Percentiles rank a stretch among this genome's conserved stretches.
Evolutionary conservation across 1,140 invertebrate species (phyloP).

Genomic region (Platyscapa corneri): DNA sequence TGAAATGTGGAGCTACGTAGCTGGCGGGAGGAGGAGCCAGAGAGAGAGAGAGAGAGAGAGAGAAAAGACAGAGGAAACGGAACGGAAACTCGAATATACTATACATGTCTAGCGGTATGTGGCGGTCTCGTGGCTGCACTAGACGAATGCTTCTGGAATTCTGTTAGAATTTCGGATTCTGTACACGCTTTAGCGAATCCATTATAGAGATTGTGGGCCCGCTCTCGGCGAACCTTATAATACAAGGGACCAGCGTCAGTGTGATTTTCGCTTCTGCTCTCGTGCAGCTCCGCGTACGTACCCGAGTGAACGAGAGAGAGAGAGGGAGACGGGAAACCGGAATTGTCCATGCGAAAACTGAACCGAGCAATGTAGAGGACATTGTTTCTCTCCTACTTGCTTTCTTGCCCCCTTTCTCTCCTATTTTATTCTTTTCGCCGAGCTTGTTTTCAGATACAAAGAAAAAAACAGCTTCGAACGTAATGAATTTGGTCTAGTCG

Average conservation of each 20-base stretch:
- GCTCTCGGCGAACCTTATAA: conserved; percentile 56
- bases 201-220: conserved; percentile 70
- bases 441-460: neutral
- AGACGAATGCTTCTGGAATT: conserved; percentile 26
- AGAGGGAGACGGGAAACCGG: neutral
- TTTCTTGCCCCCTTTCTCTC: neutral
- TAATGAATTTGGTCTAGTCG: too few species aligned
- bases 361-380: neutral
- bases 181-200: conserved; percentile 69
- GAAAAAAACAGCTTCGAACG: too few species aligned
- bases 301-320: conserved; percentile 15
- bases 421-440: neutral
- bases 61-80: neutral
- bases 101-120: neutral
- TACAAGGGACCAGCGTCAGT: conserved; percentile 22
- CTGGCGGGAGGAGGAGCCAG: neutral
- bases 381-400: conserved; percentile 18
- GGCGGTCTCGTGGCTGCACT: neutral
- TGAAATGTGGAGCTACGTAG: neutral
- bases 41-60: too few species aligned
- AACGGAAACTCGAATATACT: conserved; percentile 2
- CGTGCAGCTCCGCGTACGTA: neutral
- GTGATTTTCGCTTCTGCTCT: conserved; percentile 45
- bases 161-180: conserved; percentile 60
- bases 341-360: conserved; percentile 30